Conservation (phyloP, 2,888 invertebrate species). For the Cetonia aurata region DNA sequence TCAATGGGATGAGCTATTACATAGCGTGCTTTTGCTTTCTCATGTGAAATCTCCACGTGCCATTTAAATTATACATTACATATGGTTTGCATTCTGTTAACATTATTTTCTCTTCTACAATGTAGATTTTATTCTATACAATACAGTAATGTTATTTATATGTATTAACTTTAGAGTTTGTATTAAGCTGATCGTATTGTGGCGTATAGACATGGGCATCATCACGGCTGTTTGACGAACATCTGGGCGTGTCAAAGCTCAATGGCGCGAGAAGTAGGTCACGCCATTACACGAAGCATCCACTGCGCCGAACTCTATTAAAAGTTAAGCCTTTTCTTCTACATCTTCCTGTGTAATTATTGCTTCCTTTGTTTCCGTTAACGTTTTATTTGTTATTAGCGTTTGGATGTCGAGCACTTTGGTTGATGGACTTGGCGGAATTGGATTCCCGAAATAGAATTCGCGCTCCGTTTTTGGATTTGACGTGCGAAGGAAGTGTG, state of each 20-base stretch:
- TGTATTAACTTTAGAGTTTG: background rate
- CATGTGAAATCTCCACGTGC: too few species aligned
- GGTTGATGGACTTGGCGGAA: constrained; percentile 22
- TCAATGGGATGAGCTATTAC: too few species aligned
- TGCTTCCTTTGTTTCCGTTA: constrained; percentile 32
- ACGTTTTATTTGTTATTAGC: constrained; percentile 7
- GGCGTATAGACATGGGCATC: constrained; percentile 5
- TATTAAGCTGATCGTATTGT: background rate
- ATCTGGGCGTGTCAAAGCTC: constrained; percentile 18
- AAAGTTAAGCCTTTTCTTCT: constrained; percentile 22
- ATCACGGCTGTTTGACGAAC: constrained; percentile 14
- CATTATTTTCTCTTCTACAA: too few species aligned
- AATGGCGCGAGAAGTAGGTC: constrained; percentile 27
- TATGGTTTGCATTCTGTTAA: too few species aligned
- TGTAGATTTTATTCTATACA: too few species aligned
- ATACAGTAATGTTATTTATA: background rate
- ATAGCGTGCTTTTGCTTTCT: too few species aligned
- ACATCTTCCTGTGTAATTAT: constrained; percentile 30
- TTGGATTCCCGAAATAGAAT: constrained; percentile 15
- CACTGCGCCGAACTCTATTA: constrained; percentile 22
- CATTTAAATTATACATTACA: too few species aligned
- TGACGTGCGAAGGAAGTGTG: constrained; percentile 12
- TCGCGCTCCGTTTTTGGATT: background rate
- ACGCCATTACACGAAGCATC: constrained; percentile 22
- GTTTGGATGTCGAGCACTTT: constrained; percentile 18